Conservation (phyloP, 2,113 vertebrate species). For the Zingel zingel region DNA sequence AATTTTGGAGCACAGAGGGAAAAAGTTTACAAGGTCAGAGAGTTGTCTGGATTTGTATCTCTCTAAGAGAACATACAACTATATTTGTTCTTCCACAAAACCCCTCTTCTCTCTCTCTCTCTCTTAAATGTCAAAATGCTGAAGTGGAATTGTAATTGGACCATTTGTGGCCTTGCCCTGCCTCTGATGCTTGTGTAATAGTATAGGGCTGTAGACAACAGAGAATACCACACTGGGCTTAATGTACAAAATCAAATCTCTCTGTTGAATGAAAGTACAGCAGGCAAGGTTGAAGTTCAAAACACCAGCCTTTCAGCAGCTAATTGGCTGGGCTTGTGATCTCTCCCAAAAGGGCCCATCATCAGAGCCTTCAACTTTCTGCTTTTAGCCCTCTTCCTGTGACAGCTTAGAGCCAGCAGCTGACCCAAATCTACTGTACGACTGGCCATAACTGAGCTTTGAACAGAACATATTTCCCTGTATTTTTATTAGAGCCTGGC, state of each 20-base stretch:
- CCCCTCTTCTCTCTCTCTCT: constrained; percentile 29
- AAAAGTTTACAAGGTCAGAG: constrained; percentile 14
- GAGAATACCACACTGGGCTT: constrained; percentile 59
- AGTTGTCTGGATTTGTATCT: constrained; percentile 14
- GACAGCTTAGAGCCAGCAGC: constrained; percentile 64
- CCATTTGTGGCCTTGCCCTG: constrained; percentile 50
- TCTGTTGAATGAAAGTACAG: constrained; percentile 70
- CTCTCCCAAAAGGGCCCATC: constrained; percentile 66
- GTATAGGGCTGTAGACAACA: constrained; percentile 49
- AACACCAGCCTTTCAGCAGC: constrained; percentile 65
- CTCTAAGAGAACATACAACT: constrained; percentile 7
- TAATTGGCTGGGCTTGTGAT: constrained; percentile 80
- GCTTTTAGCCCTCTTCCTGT: constrained; percentile 54
- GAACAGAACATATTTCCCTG: constrained; percentile 18
- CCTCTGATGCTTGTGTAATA: constrained; percentile 65
- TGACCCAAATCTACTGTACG: constrained; percentile 57
- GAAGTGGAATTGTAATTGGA: constrained; percentile 66
- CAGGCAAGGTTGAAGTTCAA: constrained; percentile 70
- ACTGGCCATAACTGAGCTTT: constrained; percentile 31
- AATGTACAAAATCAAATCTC: constrained; percentile 79
- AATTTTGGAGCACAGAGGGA: not conserved
- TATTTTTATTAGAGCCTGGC: constrained; percentile 42
- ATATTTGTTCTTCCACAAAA: constrained; percentile 2
- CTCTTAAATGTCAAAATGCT: constrained; percentile 62
- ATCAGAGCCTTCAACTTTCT: constrained; percentile 59